These are phyloP conservation scores for Gnathonemus echidnorhynchus DNA, from an alignment of 2,113 vertebrate genomes.

Conservation along the genomic window DNA sequence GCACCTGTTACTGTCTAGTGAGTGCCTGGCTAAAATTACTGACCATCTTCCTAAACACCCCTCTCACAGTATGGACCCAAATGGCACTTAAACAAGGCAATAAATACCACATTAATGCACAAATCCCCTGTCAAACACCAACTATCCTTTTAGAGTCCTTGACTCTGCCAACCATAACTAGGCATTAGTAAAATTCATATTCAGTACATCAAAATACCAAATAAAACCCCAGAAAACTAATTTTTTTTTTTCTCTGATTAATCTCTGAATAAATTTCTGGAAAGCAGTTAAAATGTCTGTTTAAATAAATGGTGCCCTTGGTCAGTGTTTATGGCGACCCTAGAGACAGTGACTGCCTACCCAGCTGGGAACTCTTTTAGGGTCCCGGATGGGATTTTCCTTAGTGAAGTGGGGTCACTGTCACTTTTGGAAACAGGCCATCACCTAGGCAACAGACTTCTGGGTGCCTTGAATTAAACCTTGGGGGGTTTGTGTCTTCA, in stretches of 20 bases:
- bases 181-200: not conserved
- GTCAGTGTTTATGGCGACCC: not conserved
- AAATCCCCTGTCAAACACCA: not conserved
- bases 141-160: not conserved
- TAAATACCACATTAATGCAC: not conserved
- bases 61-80: not conserved
- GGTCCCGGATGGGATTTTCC: not conserved
- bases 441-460: not conserved
- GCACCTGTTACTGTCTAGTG: not conserved
- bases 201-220: not conserved
- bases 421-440: not conserved
- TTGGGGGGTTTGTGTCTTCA: not conserved
- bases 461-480: not conserved
- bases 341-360: not conserved
- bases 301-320: not conserved
- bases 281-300: not conserved
- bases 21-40: not conserved
- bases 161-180: not conserved
- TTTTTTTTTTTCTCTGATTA: not conserved
- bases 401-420: not conserved
- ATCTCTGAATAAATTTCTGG: not conserved
- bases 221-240: not conserved
- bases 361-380: not conserved
- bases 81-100: not conserved
- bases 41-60: not conserved